Evolutionary conservation across 2,113 vertebrate species (phyloP).

Genomic region (Apaloderma vittatum): DNA sequence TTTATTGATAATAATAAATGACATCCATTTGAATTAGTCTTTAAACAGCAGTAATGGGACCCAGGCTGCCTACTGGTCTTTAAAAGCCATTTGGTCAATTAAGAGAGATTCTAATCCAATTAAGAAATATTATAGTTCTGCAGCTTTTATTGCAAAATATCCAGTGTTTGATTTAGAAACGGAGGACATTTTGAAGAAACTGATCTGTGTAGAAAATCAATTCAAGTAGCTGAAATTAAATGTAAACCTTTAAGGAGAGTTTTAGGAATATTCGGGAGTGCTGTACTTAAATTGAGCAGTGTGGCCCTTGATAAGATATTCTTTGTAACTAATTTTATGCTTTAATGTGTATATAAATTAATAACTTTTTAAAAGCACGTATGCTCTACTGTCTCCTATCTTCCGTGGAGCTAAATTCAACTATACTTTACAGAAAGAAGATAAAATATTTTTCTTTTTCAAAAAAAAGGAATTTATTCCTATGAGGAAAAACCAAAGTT

Average conservation of each 20-base stretch:
- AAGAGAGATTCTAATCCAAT: neutral
- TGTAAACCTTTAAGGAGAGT: conserved; percentile 11
- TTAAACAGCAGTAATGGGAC: neutral
- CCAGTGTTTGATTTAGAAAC: neutral
- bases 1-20: neutral
- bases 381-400: neutral
- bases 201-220: conserved; percentile 3
- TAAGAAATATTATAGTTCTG: neutral
- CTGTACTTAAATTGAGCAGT: neutral
- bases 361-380: neutral
- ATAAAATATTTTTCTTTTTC: neutral
- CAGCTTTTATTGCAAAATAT: neutral
- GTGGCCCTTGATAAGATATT: neutral
- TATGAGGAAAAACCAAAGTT: neutral
- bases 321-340: conserved; percentile 25
- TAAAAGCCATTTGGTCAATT: neutral
- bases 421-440: neutral
- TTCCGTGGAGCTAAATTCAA: neutral
- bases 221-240: conserved; percentile 5
- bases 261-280: conserved; percentile 1
- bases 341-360: conserved; percentile 35
- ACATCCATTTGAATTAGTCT: neutral
- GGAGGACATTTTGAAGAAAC: neutral
- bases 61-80: neutral
- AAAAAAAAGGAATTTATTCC: neutral